Evolutionary conservation across 2,888 invertebrate genomes (phyloP).

Genomic region (Metacarcinus magister): DNA sequence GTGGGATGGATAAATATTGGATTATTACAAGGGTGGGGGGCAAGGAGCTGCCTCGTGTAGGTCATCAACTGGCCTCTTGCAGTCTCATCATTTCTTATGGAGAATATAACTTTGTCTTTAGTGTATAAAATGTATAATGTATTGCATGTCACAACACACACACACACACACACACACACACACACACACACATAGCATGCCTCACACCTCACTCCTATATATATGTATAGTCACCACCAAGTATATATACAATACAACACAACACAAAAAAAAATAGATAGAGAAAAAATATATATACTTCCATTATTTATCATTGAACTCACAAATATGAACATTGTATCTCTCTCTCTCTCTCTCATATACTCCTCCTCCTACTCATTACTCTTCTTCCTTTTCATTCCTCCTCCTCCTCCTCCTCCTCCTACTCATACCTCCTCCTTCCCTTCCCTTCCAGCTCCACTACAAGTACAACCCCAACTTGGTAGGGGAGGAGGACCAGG

Average conservation of each 20-base stretch:
- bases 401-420: not conserved
- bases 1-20: too few species aligned
- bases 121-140: not conserved
- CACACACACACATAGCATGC: not conserved
- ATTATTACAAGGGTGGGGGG: too few species aligned
- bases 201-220: too few species aligned
- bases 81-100: too few species aligned
- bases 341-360: not conserved
- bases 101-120: too few species aligned
- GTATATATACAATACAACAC: not conserved
- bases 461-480: constrained; percentile 84
- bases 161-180: constrained; percentile 20
- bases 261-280: too few species aligned
- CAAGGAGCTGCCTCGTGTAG: too few species aligned
- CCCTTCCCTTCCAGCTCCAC: constrained; percentile 82
- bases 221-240: too few species aligned
- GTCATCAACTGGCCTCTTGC: too few species aligned
- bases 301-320: too few species aligned
- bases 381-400: not conserved
- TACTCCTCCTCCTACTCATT: not conserved
- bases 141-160: not conserved
- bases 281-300: too few species aligned
- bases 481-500: constrained; percentile 83
- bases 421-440: not conserved
- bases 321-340: not conserved